phyloP scores from a whole-genome alignment of 2,888 invertebrate species.

The Hirudinaria manillensis region DNA sequence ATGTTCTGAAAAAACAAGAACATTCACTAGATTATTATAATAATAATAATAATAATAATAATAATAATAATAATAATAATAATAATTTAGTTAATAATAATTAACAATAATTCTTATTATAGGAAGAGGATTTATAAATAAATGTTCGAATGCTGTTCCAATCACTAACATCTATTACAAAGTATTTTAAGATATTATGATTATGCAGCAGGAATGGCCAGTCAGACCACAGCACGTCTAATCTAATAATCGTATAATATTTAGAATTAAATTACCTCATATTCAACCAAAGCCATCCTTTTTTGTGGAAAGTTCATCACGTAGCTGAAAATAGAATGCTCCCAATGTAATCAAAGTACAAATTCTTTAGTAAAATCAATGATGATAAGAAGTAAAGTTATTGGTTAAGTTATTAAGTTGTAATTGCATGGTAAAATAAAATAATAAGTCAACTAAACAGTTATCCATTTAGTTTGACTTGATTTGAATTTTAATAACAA shows the following conservation, averaged over 20 bases:
- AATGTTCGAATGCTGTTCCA: too few relatives aligned
- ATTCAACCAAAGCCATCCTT: constrained; percentile 35
- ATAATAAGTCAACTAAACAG: neutral
- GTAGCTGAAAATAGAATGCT: constrained; percentile 22
- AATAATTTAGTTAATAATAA: too few relatives aligned
- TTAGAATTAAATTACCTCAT: constrained; percentile 25
- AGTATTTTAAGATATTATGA: too few relatives aligned
- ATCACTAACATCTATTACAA: too few relatives aligned
- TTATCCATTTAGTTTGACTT: too few relatives aligned
- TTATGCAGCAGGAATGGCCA: too few relatives aligned
- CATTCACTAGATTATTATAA: neutral
- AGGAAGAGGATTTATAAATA: too few relatives aligned
- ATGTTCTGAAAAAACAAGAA: constrained; percentile 34
- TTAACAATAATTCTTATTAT: too few relatives aligned
- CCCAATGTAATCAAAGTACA: neutral
- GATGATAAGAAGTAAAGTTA: neutral
- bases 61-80: neutral
- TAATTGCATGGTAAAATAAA: neutral
- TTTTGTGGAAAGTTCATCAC: constrained; percentile 34
- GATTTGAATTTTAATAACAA: too few relatives aligned
- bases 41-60: neutral
- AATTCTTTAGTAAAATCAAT: neutral
- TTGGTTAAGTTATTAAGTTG: neutral
- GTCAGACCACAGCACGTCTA: too few relatives aligned
- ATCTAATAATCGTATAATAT: neutral